Evolutionary conservation across 2,888 invertebrate species (phyloP).

Genomic region (Stenolophus ochropezus): DNA sequence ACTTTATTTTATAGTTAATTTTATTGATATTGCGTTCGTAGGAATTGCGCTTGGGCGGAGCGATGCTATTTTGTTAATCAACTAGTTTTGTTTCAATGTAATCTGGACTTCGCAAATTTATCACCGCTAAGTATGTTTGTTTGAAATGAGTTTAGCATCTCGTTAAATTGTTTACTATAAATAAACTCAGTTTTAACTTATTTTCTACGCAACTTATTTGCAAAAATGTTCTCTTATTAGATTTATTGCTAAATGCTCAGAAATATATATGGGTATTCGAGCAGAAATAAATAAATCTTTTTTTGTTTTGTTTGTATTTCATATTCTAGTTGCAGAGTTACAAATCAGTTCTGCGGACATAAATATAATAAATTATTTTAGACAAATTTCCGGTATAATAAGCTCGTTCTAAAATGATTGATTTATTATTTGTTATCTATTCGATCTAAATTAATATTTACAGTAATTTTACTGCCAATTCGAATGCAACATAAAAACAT

Average conservation of each 20-base stretch:
- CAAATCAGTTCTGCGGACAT: neutral
- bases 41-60: conserved; percentile 42
- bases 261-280: neutral
- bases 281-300: neutral
- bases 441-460: neutral
- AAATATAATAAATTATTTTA: neutral
- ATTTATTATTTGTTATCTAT: neutral
- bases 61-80: conserved; percentile 37
- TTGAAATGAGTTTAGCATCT: conserved; percentile 3
- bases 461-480: neutral
- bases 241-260: neutral
- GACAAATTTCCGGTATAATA: neutral
- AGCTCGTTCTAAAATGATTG: neutral
- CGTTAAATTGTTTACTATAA: neutral
- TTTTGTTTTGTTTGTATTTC: neutral
- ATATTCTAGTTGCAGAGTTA: neutral
- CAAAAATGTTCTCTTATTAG: neutral
- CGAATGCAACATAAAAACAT: neutral
- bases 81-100: conserved; percentile 27
- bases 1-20: conserved; percentile 50
- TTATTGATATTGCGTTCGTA: conserved; percentile 32
- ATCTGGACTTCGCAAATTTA: neutral
- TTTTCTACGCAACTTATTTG: neutral
- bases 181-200: neutral
- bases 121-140: neutral